Evolutionary conservation across 37 sponge, comb jelly and placozoan genomes (phyloP).

Genomic region (Spongilla lacustris): DNA sequence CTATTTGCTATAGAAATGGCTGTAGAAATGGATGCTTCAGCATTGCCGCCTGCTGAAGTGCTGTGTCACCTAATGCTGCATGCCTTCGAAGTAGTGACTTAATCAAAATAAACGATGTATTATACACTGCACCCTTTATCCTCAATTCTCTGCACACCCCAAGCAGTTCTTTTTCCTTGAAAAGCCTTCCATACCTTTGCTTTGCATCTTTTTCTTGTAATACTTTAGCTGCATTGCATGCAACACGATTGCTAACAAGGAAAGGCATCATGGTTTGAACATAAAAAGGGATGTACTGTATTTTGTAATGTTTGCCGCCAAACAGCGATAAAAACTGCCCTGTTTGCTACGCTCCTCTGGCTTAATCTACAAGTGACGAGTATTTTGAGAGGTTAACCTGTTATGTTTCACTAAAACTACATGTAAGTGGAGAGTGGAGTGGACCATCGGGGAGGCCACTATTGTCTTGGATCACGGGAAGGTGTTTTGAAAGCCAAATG

Average conservation of each 20-base stretch:
- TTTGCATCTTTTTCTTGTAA: background rate
- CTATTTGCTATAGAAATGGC: too few relatives aligned
- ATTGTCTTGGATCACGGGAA: too few relatives aligned
- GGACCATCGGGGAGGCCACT: too few relatives aligned
- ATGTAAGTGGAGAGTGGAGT: too few relatives aligned
- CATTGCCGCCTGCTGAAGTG: too few relatives aligned
- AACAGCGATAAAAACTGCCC: background rate
- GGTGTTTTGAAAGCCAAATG: too few relatives aligned
- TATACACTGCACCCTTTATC: background rate
- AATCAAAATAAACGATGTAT: too few relatives aligned
- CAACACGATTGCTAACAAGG: background rate
- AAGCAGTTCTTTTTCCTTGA: background rate
- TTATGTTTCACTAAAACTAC: too few relatives aligned
- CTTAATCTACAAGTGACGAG: background rate
- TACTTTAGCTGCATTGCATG: background rate
- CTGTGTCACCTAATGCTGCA: too few relatives aligned
- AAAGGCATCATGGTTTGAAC: background rate
- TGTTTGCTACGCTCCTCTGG: background rate
- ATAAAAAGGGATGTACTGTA: background rate
- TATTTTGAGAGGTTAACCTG: too few relatives aligned
- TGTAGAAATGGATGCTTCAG: too few relatives aligned
- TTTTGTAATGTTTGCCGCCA: background rate
- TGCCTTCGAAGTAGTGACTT: too few relatives aligned
- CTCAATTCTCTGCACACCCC: background rate
- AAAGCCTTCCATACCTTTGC: background rate